Base-by-base conservation (phyloP, 2,113 vertebrate species). In the Corythornis madagascariensis region DNA sequence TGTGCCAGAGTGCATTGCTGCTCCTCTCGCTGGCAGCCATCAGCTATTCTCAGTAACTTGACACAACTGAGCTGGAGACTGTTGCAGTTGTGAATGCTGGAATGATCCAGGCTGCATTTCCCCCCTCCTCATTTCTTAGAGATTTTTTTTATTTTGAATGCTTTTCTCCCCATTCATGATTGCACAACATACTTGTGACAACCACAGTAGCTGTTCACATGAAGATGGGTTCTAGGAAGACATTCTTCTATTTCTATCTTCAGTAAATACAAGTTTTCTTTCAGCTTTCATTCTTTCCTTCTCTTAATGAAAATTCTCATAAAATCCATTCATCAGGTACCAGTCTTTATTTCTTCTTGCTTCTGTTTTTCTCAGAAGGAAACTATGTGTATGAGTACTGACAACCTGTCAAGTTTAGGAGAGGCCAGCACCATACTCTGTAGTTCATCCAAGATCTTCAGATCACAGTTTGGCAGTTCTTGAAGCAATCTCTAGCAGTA, bases 151-250 rank as follows among this genome's bases (percentile, higher is more conserved):
- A 31, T 43, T 69, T 79, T 78, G 69, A 43, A 71, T 71, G 53
- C n/a, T 88, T 92, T 53, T 86, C 47, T 86, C 57, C 24, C 72
- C 26, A 35, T 67, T 93, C 40, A 71, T 53, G 65, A 87, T 61
- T 92, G 72, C 72, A 95, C 76, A 86, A 92, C 2, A 1, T 52
- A 57, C 86, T 90, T 92, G 38, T 83, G 78, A 89, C 71, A 88
- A 77, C 40, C 55, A 60, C 75, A 61, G 82, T 70, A 53, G 57
- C 79, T 91, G 75, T 85, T 96, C 83, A 91, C 42, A 48, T 19
- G 61, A 88, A 88, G 73, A 76, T 10, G 42, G 81, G 55, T 93
- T 93, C 64, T 73, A 92, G 75, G 89, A 95, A 96, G 94, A 83
- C 47, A 42, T 10, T 61, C 66, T 42, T 57, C 45, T 67, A 29